Evolutionary conservation across 2,888 invertebrate species (phyloP), one percentile per base, ranked within the genome.

Genomic region (Camponotus fellah): DNA sequence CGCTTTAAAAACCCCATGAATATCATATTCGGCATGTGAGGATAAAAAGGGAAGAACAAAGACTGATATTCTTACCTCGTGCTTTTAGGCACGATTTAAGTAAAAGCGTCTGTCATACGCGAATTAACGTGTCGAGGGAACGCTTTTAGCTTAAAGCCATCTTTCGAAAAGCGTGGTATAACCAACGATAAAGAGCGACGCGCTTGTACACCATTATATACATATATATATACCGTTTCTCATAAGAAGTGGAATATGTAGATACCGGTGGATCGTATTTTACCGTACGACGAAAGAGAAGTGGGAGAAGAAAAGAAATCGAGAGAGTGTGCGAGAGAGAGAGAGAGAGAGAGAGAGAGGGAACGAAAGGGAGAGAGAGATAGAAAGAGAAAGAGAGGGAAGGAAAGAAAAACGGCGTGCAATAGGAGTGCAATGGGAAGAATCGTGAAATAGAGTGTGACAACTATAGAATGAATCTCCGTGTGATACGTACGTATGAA

Each of bases 221-320:
- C 10, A 40, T 40, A 40, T 43, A 46, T 12, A 46, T 79, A 79
- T 79, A 79, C 37, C 46, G 46, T 79, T 72, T 79, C 72, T 80
- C 72, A 26, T 80, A 80, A 80, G 72, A 80, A 80, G 60, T 32
- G 68, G 58, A 74, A 85, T 75, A 75, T 83, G 76, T 72, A 66
- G 65, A 75, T 65, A 83, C 49, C 49, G 71, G 74, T 64, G 69
- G 40, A 69, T 69, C 71, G 69, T 81, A 82, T 84, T 90, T 89
- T 89, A 88, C 89, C 90, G 90, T 89, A 88, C 86, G 83, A 88
- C 90, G 90, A 85, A 88, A 62, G 64, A 71, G 69, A 76, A 64
- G 58, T 69, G 71, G 26, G 43, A 60, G 60, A 32, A 49, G 40
- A 60, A n/a, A n/a, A 66, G 32, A 46, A 46, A 64, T n/a, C n/a